Base-by-base conservation (phyloP, 2,797 vertebrate species). In the Argyrosomus regius region DNA sequence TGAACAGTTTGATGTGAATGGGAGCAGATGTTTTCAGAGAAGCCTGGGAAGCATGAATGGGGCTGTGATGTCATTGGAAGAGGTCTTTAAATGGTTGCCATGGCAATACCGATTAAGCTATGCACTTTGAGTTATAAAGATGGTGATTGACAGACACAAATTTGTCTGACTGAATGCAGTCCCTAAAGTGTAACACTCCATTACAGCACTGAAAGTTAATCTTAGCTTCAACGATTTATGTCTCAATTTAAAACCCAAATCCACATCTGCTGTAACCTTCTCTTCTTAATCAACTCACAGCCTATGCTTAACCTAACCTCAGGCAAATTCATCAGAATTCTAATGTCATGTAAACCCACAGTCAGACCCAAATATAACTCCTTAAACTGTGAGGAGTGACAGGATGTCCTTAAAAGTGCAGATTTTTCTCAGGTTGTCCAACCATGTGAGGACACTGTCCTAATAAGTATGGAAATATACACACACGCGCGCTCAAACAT, bases 11-110 rank as follows among this genome's bases (percentile, higher is more conserved):
- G 28, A 63, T 18, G 22, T 80, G 70, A 88, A 91, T 74, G 66
- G 78, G 60, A 77, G 59, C 88, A 88, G 87, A 86, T 91, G 82
- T 87, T 89, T 67, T 48, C 54, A n/a, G 48, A 74, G 68, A 67
- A 45, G 69, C 54, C 18, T 31, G 5, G 9, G 64, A 68, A 46
- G 49, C 53, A 48, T 78, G 81, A 88, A 88, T 65, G 18, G 64
- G 67, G 73, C 50, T 69, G 68, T 82, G 75, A 89, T 61, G 74
- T 79, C 72, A 80, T 18, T 43, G 67, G 53, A 77, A 28, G 75
- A 77, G 53, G 58, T 61, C 46, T 63, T 69, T n/a, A 69, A 78
- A 83, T 5, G 20, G 85, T 81, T 85, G 22, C 82, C 60, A 72
- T 62, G 75, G 85, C n/a, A 66, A 85, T 61, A 3, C 14, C 14